A percentile compares a stretch with the other conserved stretches of the same genome.
These are phyloP conservation scores for Amblyteles armatorius DNA, from an alignment of 2,888 invertebrate genomes.

Conservation along the genomic window DNA sequence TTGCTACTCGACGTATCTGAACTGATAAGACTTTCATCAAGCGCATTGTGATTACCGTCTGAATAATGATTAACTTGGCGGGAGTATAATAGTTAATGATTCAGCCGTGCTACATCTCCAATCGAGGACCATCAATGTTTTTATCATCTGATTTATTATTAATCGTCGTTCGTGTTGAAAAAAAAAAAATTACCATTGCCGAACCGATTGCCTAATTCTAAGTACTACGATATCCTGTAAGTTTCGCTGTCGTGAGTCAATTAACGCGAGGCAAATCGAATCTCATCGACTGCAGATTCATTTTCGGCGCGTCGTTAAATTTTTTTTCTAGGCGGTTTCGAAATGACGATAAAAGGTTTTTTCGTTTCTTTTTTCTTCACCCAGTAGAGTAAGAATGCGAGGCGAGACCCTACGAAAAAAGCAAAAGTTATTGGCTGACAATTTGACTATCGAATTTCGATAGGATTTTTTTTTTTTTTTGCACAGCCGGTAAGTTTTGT, in stretches of 20 bases:
- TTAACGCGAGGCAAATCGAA: slow-evolving; percentile 37
- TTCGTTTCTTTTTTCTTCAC: not conserved
- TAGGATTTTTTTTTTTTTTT: not conserved
- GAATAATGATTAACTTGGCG: slow-evolving; percentile 61
- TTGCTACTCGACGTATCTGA: slow-evolving; percentile 72
- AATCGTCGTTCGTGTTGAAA: slow-evolving; percentile 17
- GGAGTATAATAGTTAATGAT: slow-evolving; percentile 52
- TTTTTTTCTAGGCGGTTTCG: slow-evolving; percentile 12
- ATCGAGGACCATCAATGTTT: slow-evolving; percentile 74
- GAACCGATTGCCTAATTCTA: slow-evolving; percentile 53
- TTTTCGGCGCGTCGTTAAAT: not conserved
- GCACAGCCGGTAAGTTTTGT: not conserved
- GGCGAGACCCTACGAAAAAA: not conserved
- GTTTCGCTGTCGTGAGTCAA: slow-evolving; percentile 48
- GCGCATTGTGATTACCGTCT: slow-evolving; percentile 78
- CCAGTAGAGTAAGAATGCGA: slow-evolving; percentile 15
- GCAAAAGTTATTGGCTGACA: not conserved
- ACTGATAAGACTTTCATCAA: slow-evolving; percentile 76
- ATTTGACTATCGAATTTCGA: not conserved
- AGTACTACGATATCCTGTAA: slow-evolving; percentile 35
- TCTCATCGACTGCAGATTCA: slow-evolving; percentile 22
- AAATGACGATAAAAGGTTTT: slow-evolving; percentile 11
- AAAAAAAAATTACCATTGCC: slow-evolving; percentile 13
- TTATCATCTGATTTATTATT: slow-evolving; percentile 14
- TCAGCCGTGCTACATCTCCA: slow-evolving; percentile 67